A percentile compares a stretch with the other conserved stretches of the same genome.
phyloP scores from a whole-genome alignment of 37 sponge, comb jelly and placozoan genomes.

The Theonella swinhoei region DNA sequence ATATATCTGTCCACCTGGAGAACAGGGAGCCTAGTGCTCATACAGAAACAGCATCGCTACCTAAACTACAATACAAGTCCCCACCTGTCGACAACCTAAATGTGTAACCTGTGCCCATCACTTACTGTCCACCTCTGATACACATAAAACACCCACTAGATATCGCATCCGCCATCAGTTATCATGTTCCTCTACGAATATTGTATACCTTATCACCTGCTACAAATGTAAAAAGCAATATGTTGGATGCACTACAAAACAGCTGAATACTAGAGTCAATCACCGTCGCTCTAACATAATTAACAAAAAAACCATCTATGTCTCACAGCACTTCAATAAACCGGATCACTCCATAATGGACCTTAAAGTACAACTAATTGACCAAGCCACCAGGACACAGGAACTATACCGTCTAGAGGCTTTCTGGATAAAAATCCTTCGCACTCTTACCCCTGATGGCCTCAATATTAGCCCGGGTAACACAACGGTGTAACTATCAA shows the following conservation, averaged over 20 bases:
- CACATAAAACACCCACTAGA: background rate
- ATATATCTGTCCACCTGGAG: background rate
- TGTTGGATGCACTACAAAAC: slow-evolving; percentile 2
- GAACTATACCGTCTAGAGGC: background rate
- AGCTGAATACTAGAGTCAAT: background rate
- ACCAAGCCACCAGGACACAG: background rate
- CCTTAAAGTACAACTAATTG: slow-evolving; percentile 15
- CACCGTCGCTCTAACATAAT: background rate
- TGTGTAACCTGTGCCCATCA: slow-evolving; percentile 1
- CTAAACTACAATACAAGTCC: background rate
- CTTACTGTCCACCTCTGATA: background rate
- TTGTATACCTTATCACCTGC: slow-evolving; percentile 21
- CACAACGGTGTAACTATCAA: background rate
- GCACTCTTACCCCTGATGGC: background rate
- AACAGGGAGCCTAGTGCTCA: background rate
- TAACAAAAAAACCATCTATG: background rate
- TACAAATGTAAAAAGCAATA: slow-evolving; percentile 14
- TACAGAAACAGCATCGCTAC: background rate
- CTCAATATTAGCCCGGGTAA: background rate
- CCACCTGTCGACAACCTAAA: background rate
- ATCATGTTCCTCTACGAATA: background rate
- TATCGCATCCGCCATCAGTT: background rate
- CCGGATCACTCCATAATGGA: slow-evolving; percentile 7
- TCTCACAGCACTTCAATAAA: slow-evolving; percentile 13
- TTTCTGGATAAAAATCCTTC: slow-evolving; percentile 14